phyloP scores from a whole-genome alignment of 2,888 invertebrate genomes.

The Philopedon plagiatum region DNA sequence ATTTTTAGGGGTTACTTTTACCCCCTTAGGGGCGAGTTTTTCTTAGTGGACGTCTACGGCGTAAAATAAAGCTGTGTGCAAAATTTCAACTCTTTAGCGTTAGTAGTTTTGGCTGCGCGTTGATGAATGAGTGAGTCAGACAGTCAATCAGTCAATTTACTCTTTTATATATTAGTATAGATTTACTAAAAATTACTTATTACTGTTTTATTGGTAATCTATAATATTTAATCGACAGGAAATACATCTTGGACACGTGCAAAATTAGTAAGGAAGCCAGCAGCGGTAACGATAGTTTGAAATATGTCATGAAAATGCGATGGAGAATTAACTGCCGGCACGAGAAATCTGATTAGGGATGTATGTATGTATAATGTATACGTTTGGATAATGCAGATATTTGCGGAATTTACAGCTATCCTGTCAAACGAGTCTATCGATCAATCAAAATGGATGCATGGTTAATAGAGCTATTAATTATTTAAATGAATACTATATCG shows the following conservation, averaged over 20 bases:
- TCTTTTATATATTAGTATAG: too few species aligned
- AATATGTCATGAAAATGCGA: neutral
- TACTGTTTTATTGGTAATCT: conserved; percentile 6
- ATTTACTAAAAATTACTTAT: too few species aligned
- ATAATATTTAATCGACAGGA: conserved; percentile 6
- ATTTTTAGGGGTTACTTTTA: too few species aligned
- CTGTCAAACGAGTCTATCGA: conserved; percentile 8
- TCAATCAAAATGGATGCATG: conserved; percentile 10
- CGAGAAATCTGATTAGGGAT: conserved; percentile 19
- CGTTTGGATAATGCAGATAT: conserved; percentile 17
- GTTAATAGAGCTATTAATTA: conserved; percentile 6
- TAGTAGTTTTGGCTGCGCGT: too few species aligned
- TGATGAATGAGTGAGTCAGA: too few species aligned
- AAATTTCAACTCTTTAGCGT: too few species aligned
- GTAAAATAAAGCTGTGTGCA: too few species aligned
- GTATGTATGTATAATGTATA: too few species aligned
- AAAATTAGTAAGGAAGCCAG: conserved; percentile 8
- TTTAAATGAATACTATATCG: too few species aligned
- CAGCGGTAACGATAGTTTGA: neutral
- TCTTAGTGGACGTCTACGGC: too few species aligned
- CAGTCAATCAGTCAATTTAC: too few species aligned
- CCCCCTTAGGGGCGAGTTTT: too few species aligned
- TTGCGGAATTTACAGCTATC: conserved; percentile 23
- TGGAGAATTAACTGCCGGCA: conserved; percentile 9
- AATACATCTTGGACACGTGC: conserved; percentile 25